Conservation (phyloP, 2,113 vertebrate species). For the Forbesichthys agassizii region DNA sequence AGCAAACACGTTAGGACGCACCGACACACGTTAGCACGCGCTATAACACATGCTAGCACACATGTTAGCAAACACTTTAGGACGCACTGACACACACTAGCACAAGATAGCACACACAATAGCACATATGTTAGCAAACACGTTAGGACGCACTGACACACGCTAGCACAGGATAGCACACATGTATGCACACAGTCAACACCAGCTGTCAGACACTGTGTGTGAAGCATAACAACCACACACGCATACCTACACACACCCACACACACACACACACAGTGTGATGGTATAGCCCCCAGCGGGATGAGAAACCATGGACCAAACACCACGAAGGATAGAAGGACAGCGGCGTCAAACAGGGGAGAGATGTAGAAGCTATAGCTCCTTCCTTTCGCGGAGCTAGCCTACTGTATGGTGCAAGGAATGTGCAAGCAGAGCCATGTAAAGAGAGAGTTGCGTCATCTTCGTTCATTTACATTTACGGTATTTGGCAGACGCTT, state of each 20-base stretch:
- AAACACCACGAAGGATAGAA: constrained; percentile 34
- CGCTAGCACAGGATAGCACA: no score
- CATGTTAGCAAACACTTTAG: no score
- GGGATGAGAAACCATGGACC: constrained; percentile 13
- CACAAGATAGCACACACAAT: no score
- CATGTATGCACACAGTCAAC: neutral
- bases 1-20: constrained; percentile 22
- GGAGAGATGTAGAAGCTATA: constrained; percentile 26
- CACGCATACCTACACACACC: no score
- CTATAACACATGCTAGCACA: neutral
- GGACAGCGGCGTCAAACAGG: constrained; percentile 13
- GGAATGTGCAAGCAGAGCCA: constrained; percentile 30
- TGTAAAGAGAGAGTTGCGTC: no score
- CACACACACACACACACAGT: no score
- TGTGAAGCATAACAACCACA: constrained; percentile 24
- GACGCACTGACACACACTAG: no score
- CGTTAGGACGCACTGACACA: no score
- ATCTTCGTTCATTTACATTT: no score
- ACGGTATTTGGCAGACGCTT: no score
- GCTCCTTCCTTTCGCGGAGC: constrained; percentile 23
- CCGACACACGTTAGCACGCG: no score
- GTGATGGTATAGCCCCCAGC: neutral
- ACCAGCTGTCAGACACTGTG: constrained; percentile 21
- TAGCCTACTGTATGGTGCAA: constrained; percentile 21
- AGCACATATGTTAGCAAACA: no score